Evolutionary conservation across 2,797 vertebrate species (phyloP), one percentile per base, ranked within the genome.

Genomic region (Strix occidentalis): DNA sequence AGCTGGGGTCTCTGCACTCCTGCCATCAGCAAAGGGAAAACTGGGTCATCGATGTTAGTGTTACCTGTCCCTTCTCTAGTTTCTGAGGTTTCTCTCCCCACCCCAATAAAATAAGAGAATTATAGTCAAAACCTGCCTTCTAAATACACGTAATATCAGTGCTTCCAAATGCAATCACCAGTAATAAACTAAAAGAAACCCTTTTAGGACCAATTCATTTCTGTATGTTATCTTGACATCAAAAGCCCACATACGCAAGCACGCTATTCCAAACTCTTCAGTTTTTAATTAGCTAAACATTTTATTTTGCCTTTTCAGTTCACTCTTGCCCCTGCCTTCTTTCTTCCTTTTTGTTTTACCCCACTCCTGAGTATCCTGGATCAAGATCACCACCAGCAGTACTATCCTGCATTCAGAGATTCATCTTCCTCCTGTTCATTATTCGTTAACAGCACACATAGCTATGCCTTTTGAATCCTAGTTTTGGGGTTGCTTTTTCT

Each of bases 311-410:
- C 23, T 77, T 82, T 16, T 41, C 69, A 28, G 39, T 51, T 95
- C 25, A 64, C 33, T 31, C 13, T 37, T 11, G 6, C 28, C 14
- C 8, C 9, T 4, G 2, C 5, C 6, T 48, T 65, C n/a, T 63
- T 71, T 84, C n/a, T 83, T 84, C 16, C n/a, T 66, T 58, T 84
- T 26, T 61, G 43, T 81, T 93, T 87, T 60, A 84, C 51, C 72
- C 63, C 33, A 14, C 15, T 84, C 23, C 20, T 18, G 2, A 7
- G 12, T 16, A 39, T 18, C 71, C 85, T 82, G 79, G 61, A 92
- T 72, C 33, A 63, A 19, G 65, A 54, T 46, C n/a, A 46, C n/a
- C 24, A 43, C 31, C 51, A 76, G 58, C 45, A 63, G 43, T 11
- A 66, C 43, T 9, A n/a, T 37, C 28, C 68, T 84, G 12, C 75